phyloP scores from a whole-genome alignment of 2,888 invertebrate genomes.

The Zygothrica quintamaculata region DNA sequence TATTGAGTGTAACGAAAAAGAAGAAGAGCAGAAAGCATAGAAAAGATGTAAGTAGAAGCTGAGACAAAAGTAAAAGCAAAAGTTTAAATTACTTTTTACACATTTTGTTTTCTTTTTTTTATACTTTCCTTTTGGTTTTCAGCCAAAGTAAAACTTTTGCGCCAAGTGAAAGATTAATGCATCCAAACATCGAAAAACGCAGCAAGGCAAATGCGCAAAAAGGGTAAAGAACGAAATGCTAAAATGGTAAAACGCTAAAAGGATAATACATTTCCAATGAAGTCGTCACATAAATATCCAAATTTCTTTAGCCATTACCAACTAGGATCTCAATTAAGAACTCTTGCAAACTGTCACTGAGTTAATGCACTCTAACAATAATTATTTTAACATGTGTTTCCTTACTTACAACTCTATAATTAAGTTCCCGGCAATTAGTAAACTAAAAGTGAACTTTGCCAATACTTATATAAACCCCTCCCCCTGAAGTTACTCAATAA shows the following conservation, averaged over 20 bases:
- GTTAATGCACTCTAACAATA: slow-evolving; percentile 4
- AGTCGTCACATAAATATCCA: slow-evolving; percentile 43
- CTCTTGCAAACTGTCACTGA: slow-evolving; percentile 31
- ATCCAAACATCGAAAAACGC: slow-evolving; percentile 45
- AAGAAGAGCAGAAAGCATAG: not conserved
- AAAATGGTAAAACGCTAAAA: slow-evolving; percentile 41
- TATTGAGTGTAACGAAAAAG: slow-evolving; percentile 66
- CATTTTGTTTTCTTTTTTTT: slow-evolving; percentile 9
- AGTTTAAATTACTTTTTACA: slow-evolving; percentile 74
- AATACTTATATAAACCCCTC: too few species aligned
- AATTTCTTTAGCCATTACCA: slow-evolving; percentile 20
- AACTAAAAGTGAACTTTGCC: too few species aligned
- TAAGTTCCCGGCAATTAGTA: not conserved
- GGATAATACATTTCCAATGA: slow-evolving; percentile 59
- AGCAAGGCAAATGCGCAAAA: slow-evolving; percentile 47
- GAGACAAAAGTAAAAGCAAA: slow-evolving; percentile 70
- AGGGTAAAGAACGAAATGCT: slow-evolving; percentile 60
- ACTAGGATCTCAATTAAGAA: slow-evolving; percentile 38
- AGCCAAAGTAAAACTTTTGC: slow-evolving; percentile 52
- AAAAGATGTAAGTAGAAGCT: slow-evolving; percentile 40
- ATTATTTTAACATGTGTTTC: too few species aligned
- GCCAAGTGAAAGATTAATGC: slow-evolving; percentile 66
- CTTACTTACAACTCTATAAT: too few species aligned
- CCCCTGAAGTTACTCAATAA: too few species aligned
- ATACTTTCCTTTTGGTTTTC: slow-evolving; percentile 36